Evolutionary conservation across 2,888 invertebrate genomes (phyloP).

Genomic region (Beris chalybata): DNA sequence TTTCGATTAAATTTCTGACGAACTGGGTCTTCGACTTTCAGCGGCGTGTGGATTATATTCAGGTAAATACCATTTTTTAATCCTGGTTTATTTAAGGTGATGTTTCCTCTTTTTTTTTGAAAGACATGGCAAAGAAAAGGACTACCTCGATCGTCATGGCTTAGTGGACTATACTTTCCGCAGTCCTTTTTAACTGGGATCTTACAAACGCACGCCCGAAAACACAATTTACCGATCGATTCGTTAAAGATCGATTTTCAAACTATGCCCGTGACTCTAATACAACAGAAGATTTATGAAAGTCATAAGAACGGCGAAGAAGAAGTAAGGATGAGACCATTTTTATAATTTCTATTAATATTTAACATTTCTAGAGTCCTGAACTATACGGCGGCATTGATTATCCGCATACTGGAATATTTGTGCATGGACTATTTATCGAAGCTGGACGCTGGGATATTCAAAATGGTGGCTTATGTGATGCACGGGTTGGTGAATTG

Average conservation of each 20-base stretch:
- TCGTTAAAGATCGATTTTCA: constrained; percentile 78
- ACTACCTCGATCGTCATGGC: constrained; percentile 82
- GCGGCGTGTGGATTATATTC: constrained; percentile 77
- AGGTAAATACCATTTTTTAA: constrained; percentile 54
- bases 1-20: constrained; percentile 83
- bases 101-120: constrained; percentile 41
- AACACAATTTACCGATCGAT: constrained; percentile 85
- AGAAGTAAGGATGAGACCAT: constrained; percentile 46
- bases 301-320: constrained; percentile 47
- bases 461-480: constrained; percentile 66
- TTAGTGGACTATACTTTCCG: constrained; percentile 92
- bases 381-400: constrained; percentile 61
- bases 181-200: constrained; percentile 91
- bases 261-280: constrained; percentile 61
- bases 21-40: constrained; percentile 85
- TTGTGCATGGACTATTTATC: constrained; percentile 79
- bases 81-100: background rate
- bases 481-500: constrained; percentile 70
- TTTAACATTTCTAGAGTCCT: constrained; percentile 46
- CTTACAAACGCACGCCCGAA: constrained; percentile 85
- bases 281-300: constrained; percentile 69
- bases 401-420: constrained; percentile 67
- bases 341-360: background rate
- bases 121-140: constrained; percentile 72
- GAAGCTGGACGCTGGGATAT: constrained; percentile 89